Conservation (phyloP, 2,888 invertebrate species). For the Eretmocerus hayati region DNA sequence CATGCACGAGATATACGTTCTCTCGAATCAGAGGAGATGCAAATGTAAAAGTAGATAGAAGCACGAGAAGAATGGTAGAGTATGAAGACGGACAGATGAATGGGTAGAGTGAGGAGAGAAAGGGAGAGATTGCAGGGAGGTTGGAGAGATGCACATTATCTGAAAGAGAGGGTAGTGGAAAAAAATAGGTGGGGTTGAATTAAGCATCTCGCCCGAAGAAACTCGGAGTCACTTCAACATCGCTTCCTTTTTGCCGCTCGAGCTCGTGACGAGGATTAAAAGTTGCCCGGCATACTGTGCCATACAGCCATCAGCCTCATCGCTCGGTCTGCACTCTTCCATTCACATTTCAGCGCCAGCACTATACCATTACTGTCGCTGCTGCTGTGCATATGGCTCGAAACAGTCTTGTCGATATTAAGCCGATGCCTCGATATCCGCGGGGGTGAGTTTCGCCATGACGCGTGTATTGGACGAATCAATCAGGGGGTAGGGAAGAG, state of each 20-base stretch:
- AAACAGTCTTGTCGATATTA: slow-evolving; percentile 30
- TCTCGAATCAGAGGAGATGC: too few species aligned
- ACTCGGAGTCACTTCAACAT: slow-evolving; percentile 45
- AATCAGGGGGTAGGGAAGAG: too few species aligned
- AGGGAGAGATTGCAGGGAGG: slow-evolving; percentile 4
- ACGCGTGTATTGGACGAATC: not conserved
- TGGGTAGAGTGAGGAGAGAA: slow-evolving; percentile 20
- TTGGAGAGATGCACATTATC: slow-evolving; percentile 3
- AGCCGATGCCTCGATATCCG: slow-evolving; percentile 39
- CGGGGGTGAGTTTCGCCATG: slow-evolving; percentile 10
- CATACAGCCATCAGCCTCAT: slow-evolving; percentile 29
- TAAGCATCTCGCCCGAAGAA: slow-evolving; percentile 47
- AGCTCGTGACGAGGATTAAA: slow-evolving; percentile 44
- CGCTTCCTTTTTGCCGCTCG: slow-evolving; percentile 29
- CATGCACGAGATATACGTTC: too few species aligned
- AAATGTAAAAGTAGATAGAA: too few species aligned
- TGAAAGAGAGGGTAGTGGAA: slow-evolving; percentile 24
- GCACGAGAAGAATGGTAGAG: too few species aligned
- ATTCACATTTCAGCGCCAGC: too few species aligned
- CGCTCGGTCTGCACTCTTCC: slow-evolving; percentile 8
- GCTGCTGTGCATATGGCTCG: not conserved
- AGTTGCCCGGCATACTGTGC: slow-evolving; percentile 38
- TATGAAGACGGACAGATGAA: slow-evolving; percentile 8
- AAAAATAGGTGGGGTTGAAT: slow-evolving; percentile 35
- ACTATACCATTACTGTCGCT: too few species aligned